Evolutionary conservation across 2,113 vertebrate species (phyloP), one percentile per base, ranked within the genome.

Genomic region (Prolemur simus): DNA sequence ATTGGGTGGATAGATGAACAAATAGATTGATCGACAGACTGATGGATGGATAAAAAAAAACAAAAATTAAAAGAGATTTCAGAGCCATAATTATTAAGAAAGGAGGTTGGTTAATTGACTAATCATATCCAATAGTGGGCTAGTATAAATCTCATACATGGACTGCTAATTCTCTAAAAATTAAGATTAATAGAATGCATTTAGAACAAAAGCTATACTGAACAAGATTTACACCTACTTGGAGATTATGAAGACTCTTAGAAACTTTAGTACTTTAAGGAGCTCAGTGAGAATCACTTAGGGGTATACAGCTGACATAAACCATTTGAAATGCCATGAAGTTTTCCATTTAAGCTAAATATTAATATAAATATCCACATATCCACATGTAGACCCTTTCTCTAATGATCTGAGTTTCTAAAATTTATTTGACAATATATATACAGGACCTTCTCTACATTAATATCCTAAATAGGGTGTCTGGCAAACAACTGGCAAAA

Each of bases 281-380:
- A 34, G 14, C 23, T 32, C 39, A 52, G 0, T 39, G 39, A 52
- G 66, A 86, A 73, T 56, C 27, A 56, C 12, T 25, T 27, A 47
- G 15, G 12, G 17, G 47, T 37, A 5, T 34, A n/a, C 1, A 89
- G 25, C 74, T 81, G 18, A 13, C 34, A 64, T 15, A 29, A 56
- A 9, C 42, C n/a, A 63, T 84, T 58, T 21, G 20, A 89, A 81
- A 87, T 74, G 52, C 11, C 74, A 8, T 69, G n/a, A 69, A 11
- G 21, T 49, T 86, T 81, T 96, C 58, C 34, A 85, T 45, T 87
- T 94, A 87, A 78, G 66, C 14, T 69, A 77, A 85, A 32, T 66
- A 66, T 14, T 83, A 76, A 34, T 23, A 32, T 49, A 39, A 34
- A 56, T 21, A 21, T 39, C 29, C 10, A 88, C 39, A 54, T 6